These are phyloP conservation scores for Nibea coibor DNA, from an alignment of 2,113 vertebrate species.

Conservation along the genomic window DNA sequence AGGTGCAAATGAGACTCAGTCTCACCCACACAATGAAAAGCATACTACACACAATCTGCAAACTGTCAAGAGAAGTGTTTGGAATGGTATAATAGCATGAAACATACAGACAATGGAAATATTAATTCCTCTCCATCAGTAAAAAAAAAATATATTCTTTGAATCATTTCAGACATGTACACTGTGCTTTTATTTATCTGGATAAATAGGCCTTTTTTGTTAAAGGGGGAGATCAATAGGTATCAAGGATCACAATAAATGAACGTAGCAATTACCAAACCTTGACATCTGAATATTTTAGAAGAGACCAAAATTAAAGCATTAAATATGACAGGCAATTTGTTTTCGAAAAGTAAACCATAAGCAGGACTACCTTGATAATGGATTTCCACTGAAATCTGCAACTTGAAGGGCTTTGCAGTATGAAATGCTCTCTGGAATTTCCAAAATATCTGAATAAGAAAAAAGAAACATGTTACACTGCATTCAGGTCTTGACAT, in stretches of 20 bases:
- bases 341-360: background rate
- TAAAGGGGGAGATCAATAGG: background rate
- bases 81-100: slow-evolving; percentile 1
- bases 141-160: background rate
- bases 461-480: slow-evolving; percentile 46
- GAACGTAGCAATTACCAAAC: background rate
- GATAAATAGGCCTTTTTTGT: background rate
- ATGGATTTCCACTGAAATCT: slow-evolving; percentile 98
- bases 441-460: slow-evolving; percentile 94
- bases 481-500: background rate
- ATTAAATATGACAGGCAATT: background rate
- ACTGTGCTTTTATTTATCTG: background rate
- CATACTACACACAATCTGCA: slow-evolving; percentile 25
- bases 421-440: slow-evolving; percentile 97
- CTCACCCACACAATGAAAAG: slow-evolving; percentile 34
- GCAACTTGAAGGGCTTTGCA: slow-evolving; percentile 97
- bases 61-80: slow-evolving; percentile 26
- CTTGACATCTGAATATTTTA: background rate
- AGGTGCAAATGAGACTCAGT: slow-evolving; percentile 63
- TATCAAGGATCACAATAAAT: background rate
- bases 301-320: background rate
- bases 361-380: slow-evolving; percentile 89
- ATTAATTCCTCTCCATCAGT: background rate
- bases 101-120: background rate
- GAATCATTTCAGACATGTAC: background rate